Percentiles rank a stretch among this genome's conserved stretches.
These are phyloP conservation scores for Probaryconus sp. DNA, from an alignment of 1,140 invertebrate species.

Conservation along the genomic window DNA sequence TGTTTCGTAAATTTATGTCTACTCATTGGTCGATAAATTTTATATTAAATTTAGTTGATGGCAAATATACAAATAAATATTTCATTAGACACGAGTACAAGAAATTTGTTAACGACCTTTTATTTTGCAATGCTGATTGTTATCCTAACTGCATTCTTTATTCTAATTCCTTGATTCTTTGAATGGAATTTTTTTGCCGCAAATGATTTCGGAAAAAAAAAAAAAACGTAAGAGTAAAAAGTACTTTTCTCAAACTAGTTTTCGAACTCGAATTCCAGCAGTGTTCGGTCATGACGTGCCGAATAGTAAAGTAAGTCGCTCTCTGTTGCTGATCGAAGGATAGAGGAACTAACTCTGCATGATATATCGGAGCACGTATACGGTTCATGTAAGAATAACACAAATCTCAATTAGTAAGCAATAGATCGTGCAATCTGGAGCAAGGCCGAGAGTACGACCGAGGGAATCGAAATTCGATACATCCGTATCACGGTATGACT, in stretches of 20 bases:
- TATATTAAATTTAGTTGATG: too few relatives aligned
- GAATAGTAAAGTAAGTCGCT: neutral
- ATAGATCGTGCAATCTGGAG: conserved; percentile 39
- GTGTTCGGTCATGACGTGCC: neutral
- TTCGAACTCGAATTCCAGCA: conserved; percentile 5
- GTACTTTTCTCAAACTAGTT: conserved; percentile 28
- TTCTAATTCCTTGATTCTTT: too few relatives aligned
- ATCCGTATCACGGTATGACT: conserved; percentile 20
- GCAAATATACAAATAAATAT: too few relatives aligned
- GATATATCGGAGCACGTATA: neutral
- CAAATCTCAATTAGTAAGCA: conserved; percentile 38
- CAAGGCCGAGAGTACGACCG: conserved; percentile 32
- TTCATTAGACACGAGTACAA: too few relatives aligned
- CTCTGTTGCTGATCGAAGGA: neutral
- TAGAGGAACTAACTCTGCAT: neutral
- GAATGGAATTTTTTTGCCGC: conserved; percentile 26
- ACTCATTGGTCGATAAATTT: too few relatives aligned
- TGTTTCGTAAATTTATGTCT: too few relatives aligned
- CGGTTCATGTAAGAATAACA: conserved; percentile 13
- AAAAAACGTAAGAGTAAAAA: conserved; percentile 8
- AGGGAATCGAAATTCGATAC: conserved; percentile 51
- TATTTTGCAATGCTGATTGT: too few relatives aligned
- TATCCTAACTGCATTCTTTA: too few relatives aligned
- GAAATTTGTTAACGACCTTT: too few relatives aligned
- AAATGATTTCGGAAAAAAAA: conserved; percentile 32